Conservation (phyloP, 35 echinoderm and acorn worm genomes). For the Eucidaris tribuloides region DNA sequence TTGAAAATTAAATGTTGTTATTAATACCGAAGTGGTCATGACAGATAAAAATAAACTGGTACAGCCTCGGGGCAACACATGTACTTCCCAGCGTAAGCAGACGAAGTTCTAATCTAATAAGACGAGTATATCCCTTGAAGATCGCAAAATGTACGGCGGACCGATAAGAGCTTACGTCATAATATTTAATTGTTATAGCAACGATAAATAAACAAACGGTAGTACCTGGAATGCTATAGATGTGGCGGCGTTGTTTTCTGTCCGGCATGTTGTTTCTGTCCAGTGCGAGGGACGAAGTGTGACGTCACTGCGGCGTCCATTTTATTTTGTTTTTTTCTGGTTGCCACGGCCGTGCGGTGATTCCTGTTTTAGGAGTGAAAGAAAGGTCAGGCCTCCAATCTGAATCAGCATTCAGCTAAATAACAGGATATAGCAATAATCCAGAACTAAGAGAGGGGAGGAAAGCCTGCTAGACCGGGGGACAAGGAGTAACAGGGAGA, state of each 20-base stretch:
- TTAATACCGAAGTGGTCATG: too few species aligned
- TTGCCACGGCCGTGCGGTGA: not conserved
- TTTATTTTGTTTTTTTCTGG: too few species aligned
- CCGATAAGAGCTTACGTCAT: not conserved
- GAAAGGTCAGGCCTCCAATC: constrained; percentile 17
- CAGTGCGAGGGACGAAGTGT: too few species aligned
- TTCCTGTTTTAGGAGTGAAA: constrained; percentile 11
- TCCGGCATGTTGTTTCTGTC: not conserved
- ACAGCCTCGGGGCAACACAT: too few species aligned
- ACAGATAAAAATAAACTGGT: too few species aligned
- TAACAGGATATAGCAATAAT: constrained; percentile 37
- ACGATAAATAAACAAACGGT: constrained; percentile 13
- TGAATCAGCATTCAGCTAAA: constrained; percentile 25
- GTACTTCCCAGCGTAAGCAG: too few species aligned
- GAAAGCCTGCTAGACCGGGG: constrained; percentile 4
- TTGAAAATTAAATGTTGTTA: too few species aligned
- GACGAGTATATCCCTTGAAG: constrained; percentile 1
- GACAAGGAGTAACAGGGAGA: constrained; percentile 10
- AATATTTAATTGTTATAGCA: constrained; percentile 14
- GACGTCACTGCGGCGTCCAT: constrained; percentile 9
- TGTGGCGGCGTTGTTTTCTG: not conserved
- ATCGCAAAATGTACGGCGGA: not conserved
- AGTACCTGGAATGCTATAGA: not conserved
- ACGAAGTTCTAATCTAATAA: constrained; percentile 5
- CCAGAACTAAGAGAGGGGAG: not conserved